Evolutionary conservation across 1,140 invertebrate species (phyloP), one percentile per base, ranked within the genome.

Genomic region (Drosophila lowei): DNA sequence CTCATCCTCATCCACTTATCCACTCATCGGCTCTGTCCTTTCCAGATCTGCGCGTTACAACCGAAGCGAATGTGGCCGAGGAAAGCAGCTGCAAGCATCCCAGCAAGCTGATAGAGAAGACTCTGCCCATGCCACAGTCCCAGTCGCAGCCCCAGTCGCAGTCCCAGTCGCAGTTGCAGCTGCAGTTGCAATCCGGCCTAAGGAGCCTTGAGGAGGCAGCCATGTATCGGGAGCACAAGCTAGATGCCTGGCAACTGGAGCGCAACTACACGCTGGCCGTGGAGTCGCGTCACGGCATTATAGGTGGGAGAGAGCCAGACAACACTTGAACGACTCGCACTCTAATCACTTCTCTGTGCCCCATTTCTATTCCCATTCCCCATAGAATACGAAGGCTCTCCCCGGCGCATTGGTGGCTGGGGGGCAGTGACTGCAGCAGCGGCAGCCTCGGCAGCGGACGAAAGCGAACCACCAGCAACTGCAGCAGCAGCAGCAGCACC

Each of bases 301-400:
- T 91, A 50, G 90, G 90, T 91, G 52, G 30, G 1, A 1, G 8
- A 13, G 4, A 25, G 1, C 7, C 5, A 1, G 6, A 1, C 46
- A 11, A 18, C 13, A 9, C 16, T 25, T 6, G 23, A 25, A 25
- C 23, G 23, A 47, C 9, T 47, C 15, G 0, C 18, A 65, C 56
- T 34, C 34, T n/a, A 9, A 25, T 15, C 11, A 41, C 54, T 9
- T 30, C 6, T 7, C 7, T 13, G 2, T n/a, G 28, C 1, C 15
- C 8, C n/a, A 18, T 15, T 30, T 15, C 1, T 8, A 0, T 11
- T n/a, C 34, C 0, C 30, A 0, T 11, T n/a, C 34, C 0, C 30
- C 46, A 2, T 46, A 91, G 96, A 98, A 81, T 98, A 98, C 90
- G 97, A 97, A 68, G 97, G 96, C 44, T 98, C 97, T 43, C 97